A percentile compares a stretch with the other conserved stretches of the same genome.
Conservation (phyloP, 2,113 vertebrate genomes). For the Pogonocichla stellata region DNA sequence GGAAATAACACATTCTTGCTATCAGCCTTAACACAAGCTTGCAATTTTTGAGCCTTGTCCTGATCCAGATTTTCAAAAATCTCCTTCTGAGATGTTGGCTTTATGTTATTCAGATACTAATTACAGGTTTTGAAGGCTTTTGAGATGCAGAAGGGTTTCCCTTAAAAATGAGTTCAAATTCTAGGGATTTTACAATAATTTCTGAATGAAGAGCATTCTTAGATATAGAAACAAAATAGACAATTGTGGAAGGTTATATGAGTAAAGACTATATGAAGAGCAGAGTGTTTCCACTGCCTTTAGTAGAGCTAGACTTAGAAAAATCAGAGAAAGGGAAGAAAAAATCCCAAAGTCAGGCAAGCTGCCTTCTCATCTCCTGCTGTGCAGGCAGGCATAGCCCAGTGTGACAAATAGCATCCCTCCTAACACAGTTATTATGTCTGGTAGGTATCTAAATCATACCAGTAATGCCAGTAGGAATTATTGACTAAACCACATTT, state of each 20-base stretch:
- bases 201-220: background rate
- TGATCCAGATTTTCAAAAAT: background rate
- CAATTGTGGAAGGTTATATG: background rate
- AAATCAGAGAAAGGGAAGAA: background rate
- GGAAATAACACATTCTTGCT: background rate
- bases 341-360: background rate
- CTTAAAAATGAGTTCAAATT: background rate
- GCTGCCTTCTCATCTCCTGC: background rate
- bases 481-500: slow-evolving; percentile 1
- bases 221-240: background rate
- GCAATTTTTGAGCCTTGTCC: background rate
- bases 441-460: background rate
- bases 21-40: background rate
- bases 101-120: background rate
- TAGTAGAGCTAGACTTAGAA: background rate
- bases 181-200: background rate
- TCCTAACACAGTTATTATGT: background rate
- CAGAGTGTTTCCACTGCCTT: background rate
- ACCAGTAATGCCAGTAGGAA: background rate
- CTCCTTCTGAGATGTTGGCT: background rate
- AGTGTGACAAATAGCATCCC: background rate
- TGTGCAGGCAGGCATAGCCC: background rate
- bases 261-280: background rate
- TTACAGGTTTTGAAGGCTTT: background rate
- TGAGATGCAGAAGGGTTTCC: background rate